Evolutionary conservation across 1,140 invertebrate species (phyloP).

Genomic region (Cataglyphis hispanica): DNA sequence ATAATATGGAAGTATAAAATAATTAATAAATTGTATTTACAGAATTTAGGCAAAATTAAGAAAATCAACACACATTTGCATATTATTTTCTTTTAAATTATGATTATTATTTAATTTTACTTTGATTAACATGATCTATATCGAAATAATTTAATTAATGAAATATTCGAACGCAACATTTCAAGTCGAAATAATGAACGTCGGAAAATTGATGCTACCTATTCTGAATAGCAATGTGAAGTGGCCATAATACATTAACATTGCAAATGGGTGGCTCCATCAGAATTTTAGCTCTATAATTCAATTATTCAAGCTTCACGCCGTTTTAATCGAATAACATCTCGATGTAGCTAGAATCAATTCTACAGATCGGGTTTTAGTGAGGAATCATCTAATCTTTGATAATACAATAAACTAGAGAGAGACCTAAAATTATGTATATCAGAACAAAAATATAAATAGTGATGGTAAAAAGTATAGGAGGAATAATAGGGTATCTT

Average conservation of each 20-base stretch:
- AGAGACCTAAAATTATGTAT: background rate
- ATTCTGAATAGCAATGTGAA: background rate
- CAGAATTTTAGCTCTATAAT: slow-evolving; percentile 1
- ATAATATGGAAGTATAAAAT: background rate
- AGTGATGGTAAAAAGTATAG: background rate
- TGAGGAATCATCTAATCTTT: background rate
- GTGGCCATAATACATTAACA: slow-evolving; percentile 1
- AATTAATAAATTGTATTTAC: background rate
- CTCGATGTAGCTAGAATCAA: background rate
- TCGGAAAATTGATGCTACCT: slow-evolving; percentile 14
- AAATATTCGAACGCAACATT: background rate
- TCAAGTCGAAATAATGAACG: background rate
- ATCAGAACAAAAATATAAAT: background rate
- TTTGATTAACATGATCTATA: background rate
- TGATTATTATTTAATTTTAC: background rate
- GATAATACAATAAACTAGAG: background rate
- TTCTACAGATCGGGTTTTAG: background rate
- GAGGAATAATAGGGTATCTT: background rate
- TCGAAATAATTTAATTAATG: background rate
- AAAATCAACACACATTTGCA: no score
- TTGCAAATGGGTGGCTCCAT: slow-evolving; percentile 4
- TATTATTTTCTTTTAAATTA: no score
- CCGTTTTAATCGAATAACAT: slow-evolving; percentile 6
- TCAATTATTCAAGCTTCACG: background rate
- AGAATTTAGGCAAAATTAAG: no score